Evolutionary conservation across 2,113 vertebrate genomes (phyloP).

Genomic region (Thermophis baileyi): DNA sequence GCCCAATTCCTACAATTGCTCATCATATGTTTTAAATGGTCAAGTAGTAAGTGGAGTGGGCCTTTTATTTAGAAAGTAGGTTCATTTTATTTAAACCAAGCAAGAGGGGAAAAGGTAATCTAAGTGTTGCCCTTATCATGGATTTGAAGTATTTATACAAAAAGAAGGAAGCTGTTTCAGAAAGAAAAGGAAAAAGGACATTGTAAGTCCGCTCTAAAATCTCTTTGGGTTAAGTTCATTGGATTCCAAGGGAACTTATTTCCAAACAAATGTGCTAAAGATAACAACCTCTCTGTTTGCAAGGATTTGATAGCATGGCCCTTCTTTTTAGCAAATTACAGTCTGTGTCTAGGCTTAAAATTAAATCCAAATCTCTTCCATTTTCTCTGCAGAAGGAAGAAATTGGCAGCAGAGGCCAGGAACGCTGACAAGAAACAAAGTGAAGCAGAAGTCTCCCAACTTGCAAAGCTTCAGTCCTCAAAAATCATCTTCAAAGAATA

Average conservation of each 20-base stretch:
- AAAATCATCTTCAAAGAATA: conserved; percentile 65
- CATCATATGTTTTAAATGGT: background rate
- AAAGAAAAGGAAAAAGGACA: conserved; percentile 44
- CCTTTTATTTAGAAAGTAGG: background rate
- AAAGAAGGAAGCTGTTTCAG: conserved; percentile 60
- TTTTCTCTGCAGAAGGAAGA: conserved; percentile 71
- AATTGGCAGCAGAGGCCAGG: conserved; percentile 74
- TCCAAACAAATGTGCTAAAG: background rate
- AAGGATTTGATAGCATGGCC: conserved; percentile 71
- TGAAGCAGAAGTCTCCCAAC: conserved; percentile 60
- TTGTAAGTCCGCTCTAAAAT: background rate
- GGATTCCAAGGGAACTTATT: background rate
- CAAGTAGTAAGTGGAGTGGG: background rate
- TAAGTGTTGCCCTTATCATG: background rate
- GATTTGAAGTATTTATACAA: conserved; percentile 48
- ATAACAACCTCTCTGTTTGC: conserved; percentile 62
- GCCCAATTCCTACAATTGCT: background rate
- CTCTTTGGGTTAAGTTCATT: background rate
- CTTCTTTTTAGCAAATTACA: conserved; percentile 76
- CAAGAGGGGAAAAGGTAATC: background rate
- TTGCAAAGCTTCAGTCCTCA: conserved; percentile 63
- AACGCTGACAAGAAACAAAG: conserved; percentile 72
- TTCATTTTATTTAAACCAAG: background rate
- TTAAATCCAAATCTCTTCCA: conserved; percentile 71
- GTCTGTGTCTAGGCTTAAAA: conserved; percentile 73